Base-by-base conservation (phyloP, 2,888 invertebrate genomes). In the Antheraea yamamai region DNA sequence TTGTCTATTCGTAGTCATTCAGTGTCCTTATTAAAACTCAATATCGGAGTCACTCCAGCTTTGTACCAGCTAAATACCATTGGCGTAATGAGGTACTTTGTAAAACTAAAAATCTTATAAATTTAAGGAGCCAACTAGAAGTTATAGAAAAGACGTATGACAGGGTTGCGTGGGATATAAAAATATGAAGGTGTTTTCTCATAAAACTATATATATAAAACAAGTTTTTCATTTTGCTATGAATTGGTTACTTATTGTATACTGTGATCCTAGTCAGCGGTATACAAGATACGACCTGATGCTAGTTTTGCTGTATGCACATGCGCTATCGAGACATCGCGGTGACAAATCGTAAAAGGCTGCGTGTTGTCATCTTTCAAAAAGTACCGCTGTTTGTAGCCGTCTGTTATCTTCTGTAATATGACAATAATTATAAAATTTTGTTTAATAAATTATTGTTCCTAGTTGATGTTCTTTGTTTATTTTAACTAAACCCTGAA, bases 291-390 rank as follows among this genome's bases (percentile, higher is more conserved):
- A 30, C 64, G 26, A 81, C 81, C 81, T 85, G 86, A 83, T 80
- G 84, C 87, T 88, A 87, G 88, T 83, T 82, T 81, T 81, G 77
- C 77, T 77, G 82, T 79, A 30, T 35, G 79, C 80, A 55, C 61
- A 61, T 61, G 61, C 7, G 78, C 83, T 87, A 88, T 89, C 87
- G 81, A 83, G 84, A 87, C 86, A 87, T 89, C 87, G 85, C 85
- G 82, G 84, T 87, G 89, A 90, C 90, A 91, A 92, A 91, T 90
- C 87, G 91, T 87, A 82, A 85, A 81, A 81, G 83, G 86, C 83
- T 83, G 4, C 85, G 85, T 88, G 80, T 83, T 61, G 61, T 68
- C 35, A 23, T 58, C 26, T 55, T 23, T 16, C 26, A 23, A 55
- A 70, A 47, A 70, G n/a, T 14, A 66, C 58, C 75, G 70, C 55